Conservation (phyloP, 2,888 invertebrate species). For the Eupeodes latifasciatus region DNA sequence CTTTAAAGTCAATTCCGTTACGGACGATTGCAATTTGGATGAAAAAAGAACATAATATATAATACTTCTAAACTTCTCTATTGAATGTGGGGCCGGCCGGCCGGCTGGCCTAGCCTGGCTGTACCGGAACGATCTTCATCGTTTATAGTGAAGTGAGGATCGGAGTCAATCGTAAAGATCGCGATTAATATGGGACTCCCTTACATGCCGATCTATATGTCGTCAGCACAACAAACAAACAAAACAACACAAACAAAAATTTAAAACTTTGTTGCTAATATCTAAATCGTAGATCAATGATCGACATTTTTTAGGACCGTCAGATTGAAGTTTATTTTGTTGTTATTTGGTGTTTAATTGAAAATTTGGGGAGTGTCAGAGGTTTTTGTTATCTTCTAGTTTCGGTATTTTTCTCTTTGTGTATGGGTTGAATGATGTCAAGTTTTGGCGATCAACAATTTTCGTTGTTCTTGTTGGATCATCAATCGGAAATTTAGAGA, state of each 20-base stretch:
- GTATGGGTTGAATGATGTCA: conserved; percentile 67
- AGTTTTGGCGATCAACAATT: conserved; percentile 53
- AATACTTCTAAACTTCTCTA: conserved; percentile 13
- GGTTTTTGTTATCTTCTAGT: conserved; percentile 50
- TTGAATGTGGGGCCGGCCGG: conserved; percentile 33
- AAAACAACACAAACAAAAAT: conserved; percentile 8
- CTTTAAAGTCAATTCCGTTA: conserved; percentile 57
- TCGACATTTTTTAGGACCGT: conserved; percentile 57
- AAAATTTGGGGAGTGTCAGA: conserved; percentile 66
- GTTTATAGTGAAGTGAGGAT: conserved; percentile 38
- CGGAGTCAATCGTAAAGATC: conserved; percentile 51
- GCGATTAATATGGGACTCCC: conserved; percentile 56
- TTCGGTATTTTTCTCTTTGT: conserved; percentile 25
- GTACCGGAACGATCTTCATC: conserved; percentile 67
- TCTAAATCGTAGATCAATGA: conserved; percentile 60
- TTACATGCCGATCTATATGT: conserved; percentile 71
- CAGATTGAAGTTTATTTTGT: conserved; percentile 34
- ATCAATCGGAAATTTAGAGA: conserved; percentile 57
- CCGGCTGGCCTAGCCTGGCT: background rate
- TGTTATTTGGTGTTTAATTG: conserved; percentile 8
- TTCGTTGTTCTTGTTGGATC: conserved; percentile 47
- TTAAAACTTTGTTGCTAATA: conserved; percentile 39
- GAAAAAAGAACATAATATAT: conserved; percentile 21
- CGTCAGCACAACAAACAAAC: no score
- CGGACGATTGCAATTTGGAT: conserved; percentile 70